Conservation (phyloP, 2,888 invertebrate genomes). For the Synanthedon tipuliformis region DNA sequence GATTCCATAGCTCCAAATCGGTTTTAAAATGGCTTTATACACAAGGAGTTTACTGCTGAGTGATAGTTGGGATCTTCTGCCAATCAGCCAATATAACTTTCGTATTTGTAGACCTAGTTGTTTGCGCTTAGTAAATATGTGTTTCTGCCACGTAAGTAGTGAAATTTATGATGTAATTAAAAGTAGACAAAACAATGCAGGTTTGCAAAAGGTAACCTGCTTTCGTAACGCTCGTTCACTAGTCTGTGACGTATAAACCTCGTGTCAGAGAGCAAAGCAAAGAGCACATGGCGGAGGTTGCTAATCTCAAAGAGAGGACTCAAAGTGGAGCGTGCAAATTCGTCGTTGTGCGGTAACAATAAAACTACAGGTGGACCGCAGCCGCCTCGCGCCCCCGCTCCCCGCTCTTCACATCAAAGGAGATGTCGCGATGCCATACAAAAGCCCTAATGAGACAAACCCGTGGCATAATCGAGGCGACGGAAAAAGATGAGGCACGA, state of each 20-base stretch:
- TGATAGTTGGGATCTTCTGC: no score
- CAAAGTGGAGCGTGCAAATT: constrained; percentile 67
- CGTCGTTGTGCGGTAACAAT: constrained; percentile 56
- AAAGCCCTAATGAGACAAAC: constrained; percentile 71
- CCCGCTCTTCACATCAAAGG: constrained; percentile 57
- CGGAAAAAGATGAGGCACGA: constrained; percentile 69
- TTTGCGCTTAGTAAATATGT: no score
- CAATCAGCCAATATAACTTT: no score
- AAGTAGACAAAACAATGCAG: no score
- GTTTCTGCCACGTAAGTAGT: no score
- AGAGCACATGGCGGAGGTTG: constrained; percentile 25
- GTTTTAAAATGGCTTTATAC: no score
- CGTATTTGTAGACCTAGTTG: no score
- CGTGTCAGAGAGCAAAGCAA: constrained; percentile 39
- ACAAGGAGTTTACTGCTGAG: no score
- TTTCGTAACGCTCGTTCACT: background rate
- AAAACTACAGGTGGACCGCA: constrained; percentile 66
- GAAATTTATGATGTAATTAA: no score
- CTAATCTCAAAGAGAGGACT: constrained; percentile 58
- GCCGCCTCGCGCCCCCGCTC: constrained; percentile 32
- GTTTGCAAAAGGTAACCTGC: no score
- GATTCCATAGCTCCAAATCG: no score
- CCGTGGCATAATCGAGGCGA: constrained; percentile 70
- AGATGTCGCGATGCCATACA: constrained; percentile 63
- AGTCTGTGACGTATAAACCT: constrained; percentile 6